Evolutionary conservation across 2,888 invertebrate species (phyloP).

Genomic region (Zygothrica quintamaculata): DNA sequence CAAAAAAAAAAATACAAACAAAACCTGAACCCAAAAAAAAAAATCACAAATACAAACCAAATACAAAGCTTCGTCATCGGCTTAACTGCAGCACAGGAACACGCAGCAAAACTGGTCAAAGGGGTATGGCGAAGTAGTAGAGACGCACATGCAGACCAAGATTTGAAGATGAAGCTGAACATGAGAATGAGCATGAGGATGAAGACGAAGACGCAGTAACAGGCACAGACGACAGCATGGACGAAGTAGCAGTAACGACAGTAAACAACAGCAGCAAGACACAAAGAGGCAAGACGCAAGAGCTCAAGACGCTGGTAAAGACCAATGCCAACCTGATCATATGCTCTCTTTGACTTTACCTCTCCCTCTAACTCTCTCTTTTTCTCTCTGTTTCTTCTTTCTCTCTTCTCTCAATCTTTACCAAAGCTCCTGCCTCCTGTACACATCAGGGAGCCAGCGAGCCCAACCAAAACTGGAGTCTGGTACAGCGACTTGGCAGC

Average conservation of each 20-base stretch:
- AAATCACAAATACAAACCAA: slow-evolving; percentile 65
- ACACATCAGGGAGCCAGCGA: slow-evolving; percentile 12
- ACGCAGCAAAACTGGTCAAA: slow-evolving; percentile 64
- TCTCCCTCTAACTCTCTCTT: no score
- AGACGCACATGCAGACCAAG: slow-evolving; percentile 2
- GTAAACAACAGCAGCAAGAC: slow-evolving; percentile 35
- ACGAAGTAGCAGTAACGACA: slow-evolving; percentile 49
- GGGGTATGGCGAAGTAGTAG: not conserved
- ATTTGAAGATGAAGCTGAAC: slow-evolving; percentile 8
- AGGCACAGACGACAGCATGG: no score
- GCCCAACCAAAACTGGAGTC: slow-evolving; percentile 18
- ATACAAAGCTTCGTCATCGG: slow-evolving; percentile 66
- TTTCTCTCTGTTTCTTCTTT: no score
- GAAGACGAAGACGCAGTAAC: not conserved
- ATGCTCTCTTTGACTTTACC: slow-evolving; percentile 16
- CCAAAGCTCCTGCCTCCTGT: slow-evolving; percentile 24
- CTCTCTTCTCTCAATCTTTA: slow-evolving; percentile 10
- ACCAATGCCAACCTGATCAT: slow-evolving; percentile 44
- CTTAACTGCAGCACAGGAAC: slow-evolving; percentile 73
- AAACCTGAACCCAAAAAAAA: slow-evolving; percentile 74
- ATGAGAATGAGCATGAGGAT: slow-evolving; percentile 11
- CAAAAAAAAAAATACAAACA: slow-evolving; percentile 57
- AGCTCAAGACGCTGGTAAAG: slow-evolving; percentile 3
- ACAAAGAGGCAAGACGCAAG: slow-evolving; percentile 1
- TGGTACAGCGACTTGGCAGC: slow-evolving; percentile 27